Conservation (phyloP, 2,113 vertebrate species). For the Stigmatopora argus region DNA sequence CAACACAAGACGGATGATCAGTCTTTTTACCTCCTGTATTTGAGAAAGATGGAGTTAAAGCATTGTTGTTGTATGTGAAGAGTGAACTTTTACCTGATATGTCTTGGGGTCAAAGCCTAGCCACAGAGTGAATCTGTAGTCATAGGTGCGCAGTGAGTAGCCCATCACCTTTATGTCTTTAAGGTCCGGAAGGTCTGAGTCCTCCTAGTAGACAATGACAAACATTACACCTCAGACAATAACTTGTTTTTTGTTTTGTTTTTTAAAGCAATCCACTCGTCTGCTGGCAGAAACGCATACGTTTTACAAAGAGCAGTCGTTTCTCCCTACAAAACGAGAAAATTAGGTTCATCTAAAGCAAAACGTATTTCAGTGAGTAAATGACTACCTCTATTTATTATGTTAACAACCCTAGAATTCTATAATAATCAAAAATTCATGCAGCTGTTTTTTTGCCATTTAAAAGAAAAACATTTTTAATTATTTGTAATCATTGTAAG, state of each 20-base stretch:
- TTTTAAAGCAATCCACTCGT: background rate
- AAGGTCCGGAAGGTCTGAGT: constrained; percentile 86
- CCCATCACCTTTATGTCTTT: constrained; percentile 89
- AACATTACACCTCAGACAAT: background rate
- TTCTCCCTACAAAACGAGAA: no score
- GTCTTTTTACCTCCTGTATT: background rate
- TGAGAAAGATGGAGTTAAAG: background rate
- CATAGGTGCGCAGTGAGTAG: constrained; percentile 79
- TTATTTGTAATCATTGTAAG: no score
- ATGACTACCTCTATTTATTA: no score
- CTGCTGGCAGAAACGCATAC: no score
- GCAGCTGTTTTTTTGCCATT: no score
- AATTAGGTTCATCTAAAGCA: background rate
- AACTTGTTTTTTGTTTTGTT: constrained; percentile 46
- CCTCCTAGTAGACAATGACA: constrained; percentile 40
- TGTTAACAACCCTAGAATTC: no score
- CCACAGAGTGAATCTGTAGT: constrained; percentile 86
- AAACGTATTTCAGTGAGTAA: background rate
- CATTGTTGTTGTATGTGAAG: background rate
- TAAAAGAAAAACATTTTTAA: no score
- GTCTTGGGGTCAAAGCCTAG: constrained; percentile 76
- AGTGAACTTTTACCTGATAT: constrained; percentile 45
- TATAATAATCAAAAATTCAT: no score
- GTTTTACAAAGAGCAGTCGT: no score
- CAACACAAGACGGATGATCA: background rate